phyloP scores from a whole-genome alignment of 1,140 invertebrate species.

The Drosophila sproati region DNA sequence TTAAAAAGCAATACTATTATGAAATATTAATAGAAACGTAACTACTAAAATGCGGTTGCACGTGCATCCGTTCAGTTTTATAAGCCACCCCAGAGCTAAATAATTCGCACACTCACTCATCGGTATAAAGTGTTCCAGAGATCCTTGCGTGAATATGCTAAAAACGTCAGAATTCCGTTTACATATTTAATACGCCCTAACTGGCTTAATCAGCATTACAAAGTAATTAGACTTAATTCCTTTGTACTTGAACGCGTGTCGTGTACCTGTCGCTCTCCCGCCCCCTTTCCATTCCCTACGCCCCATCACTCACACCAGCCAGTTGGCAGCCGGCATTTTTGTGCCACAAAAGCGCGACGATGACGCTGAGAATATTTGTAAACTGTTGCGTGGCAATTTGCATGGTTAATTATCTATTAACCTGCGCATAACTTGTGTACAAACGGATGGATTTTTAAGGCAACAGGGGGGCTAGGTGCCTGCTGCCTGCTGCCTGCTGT shows the following conservation, averaged over 20 bases:
- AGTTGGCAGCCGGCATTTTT: slow-evolving; percentile 12
- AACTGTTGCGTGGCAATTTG: slow-evolving; percentile 78
- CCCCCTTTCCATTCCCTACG: neutral
- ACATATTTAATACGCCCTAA: slow-evolving; percentile 78
- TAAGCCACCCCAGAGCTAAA: neutral
- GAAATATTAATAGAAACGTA: slow-evolving; percentile 6
- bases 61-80: neutral
- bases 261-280: neutral
- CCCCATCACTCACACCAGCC: neutral
- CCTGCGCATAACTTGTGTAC: slow-evolving; percentile 75
- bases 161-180: slow-evolving; percentile 73
- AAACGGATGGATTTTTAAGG: slow-evolving; percentile 21
- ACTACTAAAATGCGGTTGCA: neutral
- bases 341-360: slow-evolving; percentile 15
- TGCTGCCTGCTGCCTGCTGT: slow-evolving; percentile 2
- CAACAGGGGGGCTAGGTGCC: neutral
- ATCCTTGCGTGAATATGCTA: slow-evolving; percentile 58
- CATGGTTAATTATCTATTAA: slow-evolving; percentile 83
- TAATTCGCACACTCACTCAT: neutral
- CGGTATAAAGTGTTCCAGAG: neutral
- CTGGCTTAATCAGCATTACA: slow-evolving; percentile 81
- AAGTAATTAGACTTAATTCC: slow-evolving; percentile 83
- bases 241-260: slow-evolving; percentile 63
- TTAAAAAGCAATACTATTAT: slow-evolving; percentile 19
- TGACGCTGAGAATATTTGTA: slow-evolving; percentile 67